Base-by-base conservation (phyloP, 2,888 invertebrate genomes). In the Stenodera caucasica region DNA sequence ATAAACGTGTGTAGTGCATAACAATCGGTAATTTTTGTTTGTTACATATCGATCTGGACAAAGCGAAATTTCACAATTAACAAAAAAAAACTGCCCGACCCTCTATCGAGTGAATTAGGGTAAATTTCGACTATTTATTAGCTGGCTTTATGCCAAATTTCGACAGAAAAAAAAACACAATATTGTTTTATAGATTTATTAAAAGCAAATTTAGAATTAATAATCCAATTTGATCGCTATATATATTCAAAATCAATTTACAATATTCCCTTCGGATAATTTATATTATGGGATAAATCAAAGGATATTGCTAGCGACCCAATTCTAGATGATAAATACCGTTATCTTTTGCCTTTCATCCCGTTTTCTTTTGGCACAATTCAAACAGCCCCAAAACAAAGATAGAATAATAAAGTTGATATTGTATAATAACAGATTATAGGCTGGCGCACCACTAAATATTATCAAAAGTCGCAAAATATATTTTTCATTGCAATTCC, bases 161-260 rank as follows among this genome's bases (percentile, higher is more conserved):
- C 1, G 1, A 21, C 8, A 45, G 11, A 21, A 45, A 14, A 9
- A 29, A 29, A 29, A 29, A 4, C 29, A 45, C 45, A 45, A 45
- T 45, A 45, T 45, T 45, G 45, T 45, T 45, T 21, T 21, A 21
- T 45, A 45, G 45, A 45, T 45, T 45, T 45, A 45, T 45, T 21
- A 45, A 45, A 21, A 12, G 21, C 5, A 45, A 45, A 45, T 45
- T 45, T 45, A 45, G 45, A 45, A 45, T 45, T 45, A 45, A 45
- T 45, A 45, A 45, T 45, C 45, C 45, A 45, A 45, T 45, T 45
- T 45, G 11, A 21, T 60, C 53, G 58, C 58, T 65, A 69, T 69
- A 68, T 59, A 65, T 67, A n/a, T n/a, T 69, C 67, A 64, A 65
- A 69, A 69, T 69, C 64, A 12, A 45, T 45, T 45, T 45, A 45